phyloP scores from a whole-genome alignment of 2,113 vertebrate species.

The Lophius piscatorius region DNA sequence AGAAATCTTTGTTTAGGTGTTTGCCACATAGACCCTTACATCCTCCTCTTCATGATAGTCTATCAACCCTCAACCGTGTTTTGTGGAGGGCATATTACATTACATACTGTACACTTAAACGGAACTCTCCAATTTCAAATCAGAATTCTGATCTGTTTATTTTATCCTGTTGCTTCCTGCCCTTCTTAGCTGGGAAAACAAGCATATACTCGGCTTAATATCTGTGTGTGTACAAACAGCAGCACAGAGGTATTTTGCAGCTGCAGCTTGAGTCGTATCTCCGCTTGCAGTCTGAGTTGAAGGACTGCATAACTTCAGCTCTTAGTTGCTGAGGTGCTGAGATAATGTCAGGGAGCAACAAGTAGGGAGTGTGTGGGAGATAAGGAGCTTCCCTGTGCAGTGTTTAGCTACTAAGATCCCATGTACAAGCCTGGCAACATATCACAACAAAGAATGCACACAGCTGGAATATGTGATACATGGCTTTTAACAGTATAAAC shows the following conservation, averaged over 20 bases:
- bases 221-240: constrained; percentile 23
- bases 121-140: constrained; percentile 18
- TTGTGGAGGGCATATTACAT: constrained; percentile 41
- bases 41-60: constrained; percentile 20
- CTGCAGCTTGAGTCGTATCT: constrained; percentile 40
- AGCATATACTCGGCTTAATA: constrained; percentile 29
- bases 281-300: constrained; percentile 34
- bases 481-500: constrained; percentile 10
- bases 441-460: constrained; percentile 51
- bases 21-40: constrained; percentile 5
- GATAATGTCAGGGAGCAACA: constrained; percentile 58
- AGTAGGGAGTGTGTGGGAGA: constrained; percentile 49
- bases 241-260: constrained; percentile 32
- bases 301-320: constrained; percentile 50
- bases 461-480: not conserved
- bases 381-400: constrained; percentile 36
- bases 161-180: constrained; percentile 37
- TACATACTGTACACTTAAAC: constrained; percentile 15
- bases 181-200: constrained; percentile 51
- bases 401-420: constrained; percentile 35
- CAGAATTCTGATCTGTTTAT: constrained; percentile 9
- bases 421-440: constrained; percentile 32
- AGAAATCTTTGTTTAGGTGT: too few species aligned
- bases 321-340: constrained; percentile 41
- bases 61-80: constrained; percentile 45